phyloP scores from a whole-genome alignment of 1,140 invertebrate species.

The Portunus trituberculatus region DNA sequence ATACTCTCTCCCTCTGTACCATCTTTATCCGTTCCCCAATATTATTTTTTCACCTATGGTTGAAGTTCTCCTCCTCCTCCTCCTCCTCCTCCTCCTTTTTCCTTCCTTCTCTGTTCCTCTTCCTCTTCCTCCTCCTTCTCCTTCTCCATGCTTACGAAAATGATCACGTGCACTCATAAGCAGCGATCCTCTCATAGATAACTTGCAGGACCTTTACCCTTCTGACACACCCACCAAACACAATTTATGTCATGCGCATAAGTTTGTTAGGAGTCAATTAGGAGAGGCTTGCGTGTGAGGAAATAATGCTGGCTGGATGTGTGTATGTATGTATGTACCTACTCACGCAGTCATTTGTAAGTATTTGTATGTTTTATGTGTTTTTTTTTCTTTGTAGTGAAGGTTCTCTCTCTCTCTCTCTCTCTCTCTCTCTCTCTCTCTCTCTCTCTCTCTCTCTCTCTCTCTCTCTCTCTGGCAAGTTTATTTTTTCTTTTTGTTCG shows the following conservation, averaged over 20 bases:
- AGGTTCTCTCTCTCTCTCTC: too few relatives aligned
- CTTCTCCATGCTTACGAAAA: background rate
- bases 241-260: constrained; percentile 5
- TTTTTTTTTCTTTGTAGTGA: too few relatives aligned
- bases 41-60: too few relatives aligned
- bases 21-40: too few relatives aligned
- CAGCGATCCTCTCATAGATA: background rate
- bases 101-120: background rate
- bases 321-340: too few relatives aligned
- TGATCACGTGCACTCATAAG: background rate
- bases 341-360: background rate
- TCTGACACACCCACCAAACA: background rate
- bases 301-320: background rate
- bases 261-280: constrained; percentile 1
- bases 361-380: background rate
- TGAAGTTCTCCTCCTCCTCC: background rate
- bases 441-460: too few relatives aligned
- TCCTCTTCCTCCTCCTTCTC: background rate
- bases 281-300: background rate
- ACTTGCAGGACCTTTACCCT: background rate
- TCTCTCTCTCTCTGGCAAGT: too few relatives aligned
- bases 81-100: background rate
- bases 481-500: too few relatives aligned
- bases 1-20: too few relatives aligned
- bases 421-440: too few relatives aligned